phyloP scores from a whole-genome alignment of 2,113 vertebrate genomes.

The Scatophagus argus region DNA sequence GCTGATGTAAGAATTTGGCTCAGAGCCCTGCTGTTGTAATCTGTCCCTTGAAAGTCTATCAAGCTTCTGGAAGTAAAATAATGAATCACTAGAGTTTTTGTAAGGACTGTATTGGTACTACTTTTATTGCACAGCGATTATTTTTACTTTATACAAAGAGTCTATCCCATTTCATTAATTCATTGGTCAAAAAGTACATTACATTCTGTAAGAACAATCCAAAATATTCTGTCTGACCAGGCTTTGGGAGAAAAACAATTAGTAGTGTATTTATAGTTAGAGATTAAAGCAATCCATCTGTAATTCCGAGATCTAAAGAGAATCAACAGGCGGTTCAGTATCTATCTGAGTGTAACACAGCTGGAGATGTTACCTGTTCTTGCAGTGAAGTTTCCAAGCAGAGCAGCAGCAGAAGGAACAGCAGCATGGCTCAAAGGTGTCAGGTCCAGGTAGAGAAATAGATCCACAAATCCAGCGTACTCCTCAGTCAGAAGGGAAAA shows the following conservation, averaged over 20 bases:
- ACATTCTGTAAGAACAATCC: background rate
- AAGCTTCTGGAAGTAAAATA: background rate
- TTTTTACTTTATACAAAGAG: background rate
- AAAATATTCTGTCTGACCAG: background rate
- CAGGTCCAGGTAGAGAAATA: constrained; percentile 39
- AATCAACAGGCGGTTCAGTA: background rate
- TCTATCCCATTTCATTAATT: background rate
- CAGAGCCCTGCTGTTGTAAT: no score
- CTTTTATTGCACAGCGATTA: background rate
- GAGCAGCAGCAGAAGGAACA: constrained; percentile 50
- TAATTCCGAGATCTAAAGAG: background rate
- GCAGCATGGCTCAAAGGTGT: constrained; percentile 55
- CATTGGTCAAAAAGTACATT: background rate
- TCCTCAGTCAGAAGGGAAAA: background rate
- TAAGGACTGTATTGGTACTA: background rate
- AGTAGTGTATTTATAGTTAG: background rate
- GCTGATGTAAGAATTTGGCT: background rate
- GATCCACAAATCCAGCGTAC: constrained; percentile 9
- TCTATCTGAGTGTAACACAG: background rate
- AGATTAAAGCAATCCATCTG: background rate
- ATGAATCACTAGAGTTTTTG: background rate
- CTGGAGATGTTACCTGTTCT: constrained; percentile 62
- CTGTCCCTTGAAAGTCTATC: background rate
- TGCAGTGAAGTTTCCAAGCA: constrained; percentile 52
- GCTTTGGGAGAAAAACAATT: background rate